These are phyloP conservation scores for Remorina albescens DNA, from an alignment of 2,797 vertebrate species.

Conservation along the genomic window DNA sequence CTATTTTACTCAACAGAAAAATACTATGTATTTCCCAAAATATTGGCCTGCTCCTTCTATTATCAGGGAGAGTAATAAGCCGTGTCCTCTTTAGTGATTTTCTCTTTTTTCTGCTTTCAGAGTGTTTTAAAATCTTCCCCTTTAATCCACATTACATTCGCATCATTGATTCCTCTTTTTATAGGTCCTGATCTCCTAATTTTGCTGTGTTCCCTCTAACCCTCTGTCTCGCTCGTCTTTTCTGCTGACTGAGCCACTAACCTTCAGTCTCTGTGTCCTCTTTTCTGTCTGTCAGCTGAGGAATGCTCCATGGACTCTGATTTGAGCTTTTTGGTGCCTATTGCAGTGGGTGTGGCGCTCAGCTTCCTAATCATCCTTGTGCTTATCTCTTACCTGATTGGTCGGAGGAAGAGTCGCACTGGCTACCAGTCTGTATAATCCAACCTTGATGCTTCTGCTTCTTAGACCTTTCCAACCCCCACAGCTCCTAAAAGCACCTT, in stretches of 20 bases:
- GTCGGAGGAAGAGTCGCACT: constrained; percentile 95
- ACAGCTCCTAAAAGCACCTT: constrained; percentile 30
- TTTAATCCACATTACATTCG: constrained; percentile 5
- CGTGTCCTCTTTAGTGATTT: constrained; percentile 3
- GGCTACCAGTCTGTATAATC: constrained; percentile 96
- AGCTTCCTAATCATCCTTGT: constrained; percentile 97
- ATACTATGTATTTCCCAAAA: constrained; percentile 4
- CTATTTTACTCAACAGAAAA: not conserved
- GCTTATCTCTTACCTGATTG: constrained; percentile 96
- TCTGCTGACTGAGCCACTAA: constrained; percentile 61
- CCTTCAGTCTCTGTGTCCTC: constrained; percentile 59
- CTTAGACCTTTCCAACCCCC: constrained; percentile 26
- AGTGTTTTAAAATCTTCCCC: constrained; percentile 3
- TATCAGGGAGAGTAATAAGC: constrained; percentile 1
- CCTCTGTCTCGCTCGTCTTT: constrained; percentile 10
- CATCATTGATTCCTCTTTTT: constrained; percentile 7
- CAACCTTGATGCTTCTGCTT: constrained; percentile 52
- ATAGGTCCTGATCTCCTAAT: constrained; percentile 17
- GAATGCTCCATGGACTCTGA: constrained; percentile 98
- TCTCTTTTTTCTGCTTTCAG: too few relatives aligned
- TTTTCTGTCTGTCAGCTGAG: constrained; percentile 89
- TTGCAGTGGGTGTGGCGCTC: constrained; percentile 94
- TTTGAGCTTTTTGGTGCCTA: constrained; percentile 98
- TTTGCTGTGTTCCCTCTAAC: constrained; percentile 13
- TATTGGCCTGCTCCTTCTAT: constrained; percentile 1